Conservation (phyloP, 1,140 invertebrate genomes). For the Heliconius hermathena region DNA sequence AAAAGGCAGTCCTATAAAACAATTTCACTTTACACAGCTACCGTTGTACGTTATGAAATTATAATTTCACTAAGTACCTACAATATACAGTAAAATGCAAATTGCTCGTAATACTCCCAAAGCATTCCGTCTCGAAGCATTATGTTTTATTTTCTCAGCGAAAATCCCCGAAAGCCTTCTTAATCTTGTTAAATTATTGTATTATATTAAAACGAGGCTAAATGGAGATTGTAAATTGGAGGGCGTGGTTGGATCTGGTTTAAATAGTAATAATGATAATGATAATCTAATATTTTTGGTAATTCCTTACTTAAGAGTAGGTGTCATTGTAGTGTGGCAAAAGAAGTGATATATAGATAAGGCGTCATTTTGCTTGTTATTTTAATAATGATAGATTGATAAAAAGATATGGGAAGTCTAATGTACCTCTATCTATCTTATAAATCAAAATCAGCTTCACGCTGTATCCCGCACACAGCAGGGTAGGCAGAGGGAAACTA, state of each 20-base stretch:
- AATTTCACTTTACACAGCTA: not conserved
- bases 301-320: not conserved
- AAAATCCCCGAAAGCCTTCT: constrained; percentile 23
- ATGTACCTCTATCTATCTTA: no score
- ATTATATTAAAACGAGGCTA: constrained; percentile 38
- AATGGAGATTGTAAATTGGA: constrained; percentile 30
- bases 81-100: constrained; percentile 13
- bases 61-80: not conserved
- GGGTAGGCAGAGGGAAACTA: no score
- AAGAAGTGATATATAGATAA: no score
- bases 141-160: constrained; percentile 25
- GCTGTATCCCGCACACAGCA: no score
- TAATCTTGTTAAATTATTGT: constrained; percentile 37
- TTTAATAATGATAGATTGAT: no score
- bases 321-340: not conserved
- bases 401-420: no score
- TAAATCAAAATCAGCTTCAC: no score
- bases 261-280: constrained; percentile 21
- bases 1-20: not conserved
- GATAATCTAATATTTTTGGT: not conserved
- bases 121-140: constrained; percentile 23
- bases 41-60: not conserved
- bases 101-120: constrained; percentile 18
- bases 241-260: constrained; percentile 4
- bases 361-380: no score